Conservation (phyloP, 2,113 vertebrate species). For the Gavialis gangeticus region DNA sequence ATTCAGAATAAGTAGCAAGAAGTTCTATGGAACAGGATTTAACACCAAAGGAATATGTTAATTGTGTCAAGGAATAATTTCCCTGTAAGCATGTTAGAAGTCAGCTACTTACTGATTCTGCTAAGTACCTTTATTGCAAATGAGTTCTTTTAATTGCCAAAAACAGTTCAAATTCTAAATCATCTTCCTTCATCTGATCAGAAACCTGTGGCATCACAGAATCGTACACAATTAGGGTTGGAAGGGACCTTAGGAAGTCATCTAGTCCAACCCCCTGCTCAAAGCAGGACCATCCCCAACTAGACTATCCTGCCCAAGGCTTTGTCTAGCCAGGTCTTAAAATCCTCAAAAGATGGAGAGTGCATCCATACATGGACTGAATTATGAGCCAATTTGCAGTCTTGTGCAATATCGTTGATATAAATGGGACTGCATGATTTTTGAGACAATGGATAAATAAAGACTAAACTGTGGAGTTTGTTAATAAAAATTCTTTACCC, state of each 20-base stretch:
- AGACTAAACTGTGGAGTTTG: neutral
- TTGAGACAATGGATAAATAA: neutral
- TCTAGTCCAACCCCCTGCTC: too few species aligned
- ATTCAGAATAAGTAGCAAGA: constrained; percentile 6
- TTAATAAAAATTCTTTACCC: constrained; percentile 15
- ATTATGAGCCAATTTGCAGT: neutral
- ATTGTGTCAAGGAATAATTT: constrained; percentile 45
- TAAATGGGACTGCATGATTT: neutral
- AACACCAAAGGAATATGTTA: constrained; percentile 29
- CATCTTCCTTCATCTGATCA: constrained; percentile 35
- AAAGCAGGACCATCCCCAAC: too few species aligned
- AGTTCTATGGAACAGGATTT: neutral
- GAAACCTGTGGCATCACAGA: neutral
- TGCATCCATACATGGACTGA: neutral
- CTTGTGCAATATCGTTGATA: neutral
- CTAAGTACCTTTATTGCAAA: constrained; percentile 23
- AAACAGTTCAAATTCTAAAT: neutral
- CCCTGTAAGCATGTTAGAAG: constrained; percentile 18
- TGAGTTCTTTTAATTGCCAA: constrained; percentile 28
- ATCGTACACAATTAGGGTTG: neutral
- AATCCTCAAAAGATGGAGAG: too few species aligned
- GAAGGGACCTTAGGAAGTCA: too few species aligned
- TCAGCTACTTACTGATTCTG: constrained; percentile 40
- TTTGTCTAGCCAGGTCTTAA: neutral
- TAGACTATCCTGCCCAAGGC: neutral